Evolutionary conservation across 2,113 vertebrate genomes (phyloP), one percentile per base, ranked within the genome.

Genomic region (Deroptyus accipitrinus): DNA sequence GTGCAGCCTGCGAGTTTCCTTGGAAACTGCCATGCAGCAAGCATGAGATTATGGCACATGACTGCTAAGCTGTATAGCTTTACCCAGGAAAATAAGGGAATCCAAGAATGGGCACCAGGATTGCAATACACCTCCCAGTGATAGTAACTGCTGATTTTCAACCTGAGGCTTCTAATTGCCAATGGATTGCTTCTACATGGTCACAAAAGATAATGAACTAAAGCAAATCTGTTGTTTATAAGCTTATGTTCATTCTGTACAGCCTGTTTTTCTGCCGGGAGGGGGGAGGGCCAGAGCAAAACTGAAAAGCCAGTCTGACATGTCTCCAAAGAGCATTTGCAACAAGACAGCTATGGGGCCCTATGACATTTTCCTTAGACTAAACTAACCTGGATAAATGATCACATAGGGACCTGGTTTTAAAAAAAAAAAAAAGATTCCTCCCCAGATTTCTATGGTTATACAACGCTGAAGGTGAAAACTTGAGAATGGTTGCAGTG

Each of bases 11-110:
- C 1, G 24, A 94, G 96, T 97, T 96, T 94, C 96, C 96, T 94
- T 96, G 96, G 96, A 90, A 96, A 97, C 96, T 95, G 94, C 74
- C 92, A 96, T 96, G 94, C 95, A 92, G 95, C 91, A 94, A 72
- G 81, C 91, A 96, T 95, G 94, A 92, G 92, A 94, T 88, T 95
- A 93, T 94, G 62, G 94, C 95, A 97, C 74, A 92, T 91, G 92
- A 79, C 88, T 96, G 83, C 67, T 94, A 83, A 91, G 1, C 61
- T 61, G 31, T 48, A 84, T 12, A 90, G 95, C 59, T 89, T 74
- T 91, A 62, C 59, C 31, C 78, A 48, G 70, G 63, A 91, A 93
- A 95, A 93, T 49, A 95, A 82, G 89, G 77, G 83, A 92, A 84
- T 62, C 37, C 69, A 93, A 25, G 51, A 75, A 73, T 5, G 14